Base-by-base conservation (phyloP, 2,113 vertebrate genomes). In the Phainopepla nitens region DNA sequence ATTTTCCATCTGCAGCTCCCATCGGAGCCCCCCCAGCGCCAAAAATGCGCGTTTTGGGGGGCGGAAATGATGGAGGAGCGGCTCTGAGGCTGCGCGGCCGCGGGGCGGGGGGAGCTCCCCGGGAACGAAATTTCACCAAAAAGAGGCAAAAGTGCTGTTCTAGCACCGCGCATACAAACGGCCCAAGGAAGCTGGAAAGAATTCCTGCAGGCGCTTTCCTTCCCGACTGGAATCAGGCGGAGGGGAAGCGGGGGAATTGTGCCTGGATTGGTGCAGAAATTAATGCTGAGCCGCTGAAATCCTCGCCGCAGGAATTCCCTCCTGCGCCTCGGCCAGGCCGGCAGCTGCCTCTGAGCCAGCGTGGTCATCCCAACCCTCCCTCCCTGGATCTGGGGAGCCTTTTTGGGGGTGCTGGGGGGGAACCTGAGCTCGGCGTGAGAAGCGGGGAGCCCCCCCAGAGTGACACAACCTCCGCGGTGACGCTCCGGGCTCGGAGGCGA, bases 221-320 rank as follows among this genome's bases (percentile, higher is more conserved):
- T 94, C 91, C 61, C 8, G 1, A 5, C 13, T 78, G 89, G 91
- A 92, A 82, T 22, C 3, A 8, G 25, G n/a, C 2, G 5, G 10
- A 10, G n/a, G 14, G 1, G 11, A 6, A 15, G 5, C 8, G 29
- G 11, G 3, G 7, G 15, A 36, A n/a, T 31, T 44, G 42, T 18
- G 64, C 68, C 68, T n/a, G 44, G 77, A 49, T 14, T 0, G 9
- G 9, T 8, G 81, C 66, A 42, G 79, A 8, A 84, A 62, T 33
- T 79, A 87, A 71, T 45, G 88, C 93, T 85, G 96, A 88, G n/a
- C 31, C 2, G 4, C 83, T 9, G 1, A 69, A 78, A 95, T 82
- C 81, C 73, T 61, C 6, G 0, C 93, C 93, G 5, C 95, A 94
- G 93, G 96, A 94, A 95, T 96, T 91, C 92, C 88, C 57, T 84